Evolutionary conservation across 2,888 invertebrate genomes (phyloP).

Genomic region (Chydorus sphaericus): DNA sequence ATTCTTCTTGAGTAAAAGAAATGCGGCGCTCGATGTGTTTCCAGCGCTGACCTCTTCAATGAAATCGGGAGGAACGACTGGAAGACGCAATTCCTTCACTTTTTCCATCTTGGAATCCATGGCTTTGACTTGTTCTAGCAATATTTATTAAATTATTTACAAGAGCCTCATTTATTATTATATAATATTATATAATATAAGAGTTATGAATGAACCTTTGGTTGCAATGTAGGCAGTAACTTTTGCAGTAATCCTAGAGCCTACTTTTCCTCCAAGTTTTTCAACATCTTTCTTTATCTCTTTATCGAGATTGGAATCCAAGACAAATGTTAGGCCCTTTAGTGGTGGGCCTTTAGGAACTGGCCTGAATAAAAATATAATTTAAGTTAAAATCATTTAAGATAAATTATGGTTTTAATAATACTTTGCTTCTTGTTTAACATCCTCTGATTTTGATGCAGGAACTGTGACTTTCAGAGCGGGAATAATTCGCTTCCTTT

Average conservation of each 20-base stretch:
- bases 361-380: conserved; percentile 12
- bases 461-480: conserved; percentile 16
- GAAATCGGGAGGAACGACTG: conserved; percentile 64
- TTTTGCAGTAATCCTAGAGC: conserved; percentile 44
- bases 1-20: conserved; percentile 50
- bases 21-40: conserved; percentile 41
- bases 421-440: not conserved
- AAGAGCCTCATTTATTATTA: not conserved
- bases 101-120: conserved; percentile 47
- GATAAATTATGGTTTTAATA: not conserved
- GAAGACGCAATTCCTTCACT: conserved; percentile 51
- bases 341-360: conserved; percentile 30
- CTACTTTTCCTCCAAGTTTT: conserved; percentile 59
- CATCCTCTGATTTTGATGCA: not conserved
- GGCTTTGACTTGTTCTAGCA: conserved; percentile 38
- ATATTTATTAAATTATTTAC: not conserved
- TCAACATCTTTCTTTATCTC: conserved; percentile 50
- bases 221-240: conserved; percentile 63
- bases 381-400: not conserved
- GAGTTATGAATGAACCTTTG: conserved; percentile 19
- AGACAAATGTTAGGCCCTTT: conserved; percentile 59
- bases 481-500: conserved; percentile 27
- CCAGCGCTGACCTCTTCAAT: conserved; percentile 40
- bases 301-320: conserved; percentile 39
- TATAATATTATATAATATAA: not conserved